phyloP scores from a whole-genome alignment of 2,113 vertebrate species.

The Tonatia bakeri region DNA sequence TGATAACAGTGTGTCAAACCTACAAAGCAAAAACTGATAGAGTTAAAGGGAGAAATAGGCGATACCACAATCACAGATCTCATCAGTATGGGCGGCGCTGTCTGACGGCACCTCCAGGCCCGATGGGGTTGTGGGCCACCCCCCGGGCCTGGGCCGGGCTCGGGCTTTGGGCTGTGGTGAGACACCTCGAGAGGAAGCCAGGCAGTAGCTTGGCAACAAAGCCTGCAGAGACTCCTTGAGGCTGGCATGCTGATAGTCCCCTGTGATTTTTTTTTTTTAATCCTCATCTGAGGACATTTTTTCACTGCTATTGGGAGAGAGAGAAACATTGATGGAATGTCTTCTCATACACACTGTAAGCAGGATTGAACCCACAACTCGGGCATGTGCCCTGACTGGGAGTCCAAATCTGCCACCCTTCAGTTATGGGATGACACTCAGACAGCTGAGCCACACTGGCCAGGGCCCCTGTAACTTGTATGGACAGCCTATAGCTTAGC shows the following conservation, averaged over 20 bases:
- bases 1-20: conserved; percentile 5
- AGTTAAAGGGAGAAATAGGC: not conserved
- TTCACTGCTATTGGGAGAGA: no score
- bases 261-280: not conserved
- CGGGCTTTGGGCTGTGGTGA: not conserved
- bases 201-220: not conserved
- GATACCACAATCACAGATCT: not conserved
- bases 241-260: not conserved
- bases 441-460: no score
- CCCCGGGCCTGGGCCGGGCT: not conserved
- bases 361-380: no score
- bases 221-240: not conserved
- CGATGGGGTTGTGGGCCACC: not conserved
- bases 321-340: no score
- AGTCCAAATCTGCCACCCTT: no score
- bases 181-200: not conserved
- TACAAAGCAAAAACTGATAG: not conserved
- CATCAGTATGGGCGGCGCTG: not conserved
- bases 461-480: not conserved
- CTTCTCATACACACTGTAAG: no score
- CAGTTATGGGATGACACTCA: no score
- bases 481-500: not conserved
- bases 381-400: no score
- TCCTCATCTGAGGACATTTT: no score
- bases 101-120: not conserved